Evolutionary conservation across 1,140 invertebrate species (phyloP).

Genomic region (Heliconius melpomene): DNA sequence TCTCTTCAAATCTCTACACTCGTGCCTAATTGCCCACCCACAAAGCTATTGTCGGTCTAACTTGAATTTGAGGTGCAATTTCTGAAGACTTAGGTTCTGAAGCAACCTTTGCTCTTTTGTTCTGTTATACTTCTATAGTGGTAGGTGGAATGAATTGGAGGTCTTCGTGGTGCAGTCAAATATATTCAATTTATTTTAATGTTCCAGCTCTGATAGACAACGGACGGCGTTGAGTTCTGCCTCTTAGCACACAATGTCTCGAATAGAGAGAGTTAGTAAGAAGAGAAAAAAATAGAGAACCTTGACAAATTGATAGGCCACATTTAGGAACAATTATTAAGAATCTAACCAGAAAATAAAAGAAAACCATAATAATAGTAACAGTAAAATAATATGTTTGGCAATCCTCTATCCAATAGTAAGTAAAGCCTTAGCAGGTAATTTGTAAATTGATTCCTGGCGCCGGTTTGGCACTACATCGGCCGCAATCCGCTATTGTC

Average conservation of each 20-base stretch:
- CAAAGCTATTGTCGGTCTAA: conserved; percentile 31
- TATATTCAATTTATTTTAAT: too few relatives aligned
- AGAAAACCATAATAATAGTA: not conserved
- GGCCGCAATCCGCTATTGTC: conserved; percentile 44
- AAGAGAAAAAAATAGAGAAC: too few relatives aligned
- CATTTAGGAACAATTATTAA: too few relatives aligned
- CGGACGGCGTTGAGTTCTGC: not conserved
- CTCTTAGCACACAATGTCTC: not conserved
- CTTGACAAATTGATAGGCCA: too few relatives aligned
- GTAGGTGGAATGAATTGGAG: not conserved
- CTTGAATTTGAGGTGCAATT: conserved; percentile 25
- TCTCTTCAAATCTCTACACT: conserved; percentile 25
- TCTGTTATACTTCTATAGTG: not conserved
- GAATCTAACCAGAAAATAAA: not conserved
- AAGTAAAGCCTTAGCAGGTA: conserved; percentile 49
- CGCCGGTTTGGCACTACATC: conserved; percentile 49
- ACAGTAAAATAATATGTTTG: conserved; percentile 26
- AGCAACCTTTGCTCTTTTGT: conserved; percentile 26
- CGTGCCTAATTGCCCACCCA: conserved; percentile 27
- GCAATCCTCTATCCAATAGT: conserved; percentile 23
- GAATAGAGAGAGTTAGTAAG: too few relatives aligned
- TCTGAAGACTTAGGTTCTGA: conserved; percentile 26
- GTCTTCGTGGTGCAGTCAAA: not conserved
- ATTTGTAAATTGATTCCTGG: conserved; percentile 55
- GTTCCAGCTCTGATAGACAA: not conserved